Evolutionary conservation across 2,888 invertebrate genomes (phyloP).

Genomic region (Mythimna impura): DNA sequence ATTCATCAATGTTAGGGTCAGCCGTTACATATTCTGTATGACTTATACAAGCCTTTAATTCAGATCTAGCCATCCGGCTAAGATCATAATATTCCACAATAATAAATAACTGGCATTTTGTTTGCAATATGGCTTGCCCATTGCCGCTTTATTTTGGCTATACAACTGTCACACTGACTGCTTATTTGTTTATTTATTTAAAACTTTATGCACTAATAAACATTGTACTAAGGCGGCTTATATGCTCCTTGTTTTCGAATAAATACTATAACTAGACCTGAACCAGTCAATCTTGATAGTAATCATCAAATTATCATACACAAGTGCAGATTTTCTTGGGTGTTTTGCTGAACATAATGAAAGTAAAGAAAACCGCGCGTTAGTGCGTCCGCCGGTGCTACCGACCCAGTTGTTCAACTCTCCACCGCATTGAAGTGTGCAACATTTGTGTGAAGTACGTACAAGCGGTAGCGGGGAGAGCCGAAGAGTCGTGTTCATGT

Average conservation of each 20-base stretch:
- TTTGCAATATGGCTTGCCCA: too few relatives aligned
- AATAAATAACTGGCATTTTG: too few relatives aligned
- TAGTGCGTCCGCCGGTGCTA: constrained; percentile 51
- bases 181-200: too few relatives aligned
- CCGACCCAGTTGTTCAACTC: constrained; percentile 75
- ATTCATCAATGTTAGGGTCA: background rate
- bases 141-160: too few relatives aligned
- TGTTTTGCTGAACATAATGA: constrained; percentile 59
- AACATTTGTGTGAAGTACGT: constrained; percentile 51
- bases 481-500: background rate
- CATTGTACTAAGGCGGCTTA: too few relatives aligned
- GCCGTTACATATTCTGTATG: background rate
- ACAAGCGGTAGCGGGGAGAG: constrained; percentile 29
- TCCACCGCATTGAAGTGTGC: constrained; percentile 68
- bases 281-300: background rate
- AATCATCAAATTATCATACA: constrained; percentile 22
- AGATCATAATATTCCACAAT: too few relatives aligned
- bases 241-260: too few relatives aligned
- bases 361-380: constrained; percentile 64
- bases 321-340: constrained; percentile 54
- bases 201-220: too few relatives aligned
- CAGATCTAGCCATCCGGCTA: too few relatives aligned
- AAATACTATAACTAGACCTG: background rate
- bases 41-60: too few relatives aligned
- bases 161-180: too few relatives aligned